phyloP scores from a whole-genome alignment of 2,113 vertebrate genomes.

The Forbesichthys papilliferus region DNA sequence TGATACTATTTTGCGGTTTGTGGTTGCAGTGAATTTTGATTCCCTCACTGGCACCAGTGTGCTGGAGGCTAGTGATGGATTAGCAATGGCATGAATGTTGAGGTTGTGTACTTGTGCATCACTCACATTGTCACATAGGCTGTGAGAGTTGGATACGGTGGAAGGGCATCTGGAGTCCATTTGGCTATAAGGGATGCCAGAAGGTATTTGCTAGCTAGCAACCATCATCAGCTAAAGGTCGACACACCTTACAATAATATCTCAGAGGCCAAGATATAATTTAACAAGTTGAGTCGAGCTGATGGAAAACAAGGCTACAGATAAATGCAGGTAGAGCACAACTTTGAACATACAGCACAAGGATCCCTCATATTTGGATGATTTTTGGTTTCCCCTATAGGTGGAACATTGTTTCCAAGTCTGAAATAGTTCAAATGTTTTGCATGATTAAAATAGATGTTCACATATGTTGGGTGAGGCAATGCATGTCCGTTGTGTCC shows the following conservation, averaged over 20 bases:
- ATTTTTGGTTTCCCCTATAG: no score
- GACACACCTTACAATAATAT: neutral
- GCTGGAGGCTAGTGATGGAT: neutral
- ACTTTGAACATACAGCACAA: no score
- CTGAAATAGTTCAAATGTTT: neutral
- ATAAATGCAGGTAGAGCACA: no score
- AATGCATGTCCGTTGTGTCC: slow-evolving; percentile 20
- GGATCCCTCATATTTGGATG: no score
- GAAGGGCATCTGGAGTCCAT: slow-evolving; percentile 53
- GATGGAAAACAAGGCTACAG: no score
- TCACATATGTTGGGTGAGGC: neutral
- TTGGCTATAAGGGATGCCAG: slow-evolving; percentile 36
- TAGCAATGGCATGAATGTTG: neutral
- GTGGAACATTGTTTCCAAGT: no score
- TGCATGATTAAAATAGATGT: neutral
- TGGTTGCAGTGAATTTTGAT: neutral
- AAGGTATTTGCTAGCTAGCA: slow-evolving; percentile 42
- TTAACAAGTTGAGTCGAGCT: neutral
- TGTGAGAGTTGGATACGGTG: neutral
- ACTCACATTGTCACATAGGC: neutral
- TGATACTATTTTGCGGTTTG: slow-evolving; percentile 34
- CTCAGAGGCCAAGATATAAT: slow-evolving; percentile 17
- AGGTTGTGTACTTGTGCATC: neutral
- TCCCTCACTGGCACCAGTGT: neutral
- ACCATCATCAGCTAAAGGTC: slow-evolving; percentile 7